Percentiles rank a stretch among this genome's conserved stretches.
Conservation (phyloP, 2,113 vertebrate genomes). For the Alaudala cheleensis region DNA sequence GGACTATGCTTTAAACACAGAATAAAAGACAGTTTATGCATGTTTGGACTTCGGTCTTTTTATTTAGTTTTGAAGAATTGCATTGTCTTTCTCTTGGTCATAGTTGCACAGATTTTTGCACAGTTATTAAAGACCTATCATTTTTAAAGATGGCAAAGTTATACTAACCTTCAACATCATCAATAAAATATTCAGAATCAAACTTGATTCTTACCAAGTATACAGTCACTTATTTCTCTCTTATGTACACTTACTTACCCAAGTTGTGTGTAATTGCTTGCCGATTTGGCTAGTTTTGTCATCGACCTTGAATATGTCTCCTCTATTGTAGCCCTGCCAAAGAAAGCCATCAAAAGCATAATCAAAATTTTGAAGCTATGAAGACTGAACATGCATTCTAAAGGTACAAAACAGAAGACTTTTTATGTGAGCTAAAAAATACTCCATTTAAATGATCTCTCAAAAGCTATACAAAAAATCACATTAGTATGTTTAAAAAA, state of each 20-base stretch:
- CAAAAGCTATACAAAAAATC: not conserved
- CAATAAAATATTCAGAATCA: not conserved
- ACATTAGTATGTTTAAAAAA: not conserved
- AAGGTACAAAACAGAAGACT: not conserved
- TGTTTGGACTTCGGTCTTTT: not conserved
- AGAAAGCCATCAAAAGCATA: slow-evolving; percentile 8
- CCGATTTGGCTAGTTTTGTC: slow-evolving; percentile 95
- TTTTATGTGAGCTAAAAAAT: not conserved
- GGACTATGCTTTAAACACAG: not conserved
- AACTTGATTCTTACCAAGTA: not conserved
- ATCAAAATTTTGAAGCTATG: not conserved
- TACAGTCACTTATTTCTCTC: not conserved
- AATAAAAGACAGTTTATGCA: not conserved
- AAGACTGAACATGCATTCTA: not conserved
- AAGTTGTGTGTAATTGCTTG: slow-evolving; percentile 93
- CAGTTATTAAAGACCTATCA: not conserved
- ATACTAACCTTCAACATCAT: not conserved
- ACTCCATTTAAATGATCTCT: not conserved
- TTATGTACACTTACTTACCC: slow-evolving; percentile 82
- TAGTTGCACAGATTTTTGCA: not conserved
- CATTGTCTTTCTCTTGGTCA: not conserved
- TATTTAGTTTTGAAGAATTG: not conserved
- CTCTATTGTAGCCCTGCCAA: slow-evolving; percentile 90
- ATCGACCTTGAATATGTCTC: slow-evolving; percentile 94
- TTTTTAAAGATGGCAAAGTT: not conserved